phyloP scores from a whole-genome alignment of 2,797 vertebrate species.

The Ataeniobius toweri region DNA sequence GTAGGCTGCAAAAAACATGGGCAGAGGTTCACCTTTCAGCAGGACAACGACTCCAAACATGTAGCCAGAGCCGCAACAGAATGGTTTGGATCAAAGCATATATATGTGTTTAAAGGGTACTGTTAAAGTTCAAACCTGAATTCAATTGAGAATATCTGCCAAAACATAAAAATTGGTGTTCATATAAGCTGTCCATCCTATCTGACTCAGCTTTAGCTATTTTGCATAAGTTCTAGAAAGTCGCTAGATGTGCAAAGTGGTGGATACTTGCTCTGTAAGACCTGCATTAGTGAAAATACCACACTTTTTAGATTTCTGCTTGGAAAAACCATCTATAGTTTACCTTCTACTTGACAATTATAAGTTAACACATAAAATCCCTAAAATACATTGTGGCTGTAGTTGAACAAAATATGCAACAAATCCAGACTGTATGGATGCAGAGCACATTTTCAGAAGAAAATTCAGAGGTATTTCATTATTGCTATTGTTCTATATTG shows the following conservation, averaged over 20 bases:
- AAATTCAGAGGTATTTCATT: constrained; percentile 2
- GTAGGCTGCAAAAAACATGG: too few species aligned
- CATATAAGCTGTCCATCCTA: background rate
- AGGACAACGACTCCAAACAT: background rate
- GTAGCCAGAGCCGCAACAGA: too few species aligned
- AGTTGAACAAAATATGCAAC: background rate
- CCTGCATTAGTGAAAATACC: background rate
- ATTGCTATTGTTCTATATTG: constrained; percentile 3
- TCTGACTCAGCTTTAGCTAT: background rate
- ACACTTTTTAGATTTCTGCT: background rate
- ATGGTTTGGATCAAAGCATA: background rate
- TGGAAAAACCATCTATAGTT: background rate
- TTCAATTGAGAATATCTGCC: background rate
- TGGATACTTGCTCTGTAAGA: background rate
- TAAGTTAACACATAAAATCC: background rate
- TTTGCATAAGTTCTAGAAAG: background rate
- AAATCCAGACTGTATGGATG: background rate
- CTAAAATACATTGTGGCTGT: too few species aligned
- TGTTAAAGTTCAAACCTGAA: background rate
- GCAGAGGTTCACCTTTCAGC: background rate
- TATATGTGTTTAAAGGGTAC: background rate
- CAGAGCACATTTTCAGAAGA: background rate
- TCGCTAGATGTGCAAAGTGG: background rate
- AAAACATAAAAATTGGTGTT: background rate
- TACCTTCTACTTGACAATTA: background rate